Percentiles rank a stretch among this genome's conserved stretches.
Conservation (phyloP, 2,888 invertebrate species). For the Leptogaster cylindrica region DNA sequence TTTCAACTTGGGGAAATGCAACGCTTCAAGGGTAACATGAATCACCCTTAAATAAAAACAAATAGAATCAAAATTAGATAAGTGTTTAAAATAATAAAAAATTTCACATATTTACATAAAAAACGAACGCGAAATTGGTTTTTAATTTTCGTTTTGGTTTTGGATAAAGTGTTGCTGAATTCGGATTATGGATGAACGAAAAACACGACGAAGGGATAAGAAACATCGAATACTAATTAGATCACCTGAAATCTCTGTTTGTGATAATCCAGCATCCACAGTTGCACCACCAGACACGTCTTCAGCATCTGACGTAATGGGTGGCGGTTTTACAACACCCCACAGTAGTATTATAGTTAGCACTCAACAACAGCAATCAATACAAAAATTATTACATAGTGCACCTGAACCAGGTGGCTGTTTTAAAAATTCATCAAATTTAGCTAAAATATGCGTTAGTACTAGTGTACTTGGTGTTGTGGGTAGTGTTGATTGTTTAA, state of each 20-base stretch:
- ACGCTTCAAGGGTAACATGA: slow-evolving; percentile 43
- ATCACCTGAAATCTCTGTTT: slow-evolving; percentile 49
- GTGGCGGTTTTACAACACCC: slow-evolving; percentile 51
- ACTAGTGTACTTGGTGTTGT: not conserved
- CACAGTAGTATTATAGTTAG: slow-evolving; percentile 35
- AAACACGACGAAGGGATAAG: slow-evolving; percentile 26
- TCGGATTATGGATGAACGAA: slow-evolving; percentile 41
- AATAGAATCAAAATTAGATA: slow-evolving; percentile 24
- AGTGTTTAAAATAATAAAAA: slow-evolving; percentile 20
- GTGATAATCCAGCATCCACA: slow-evolving; percentile 48
- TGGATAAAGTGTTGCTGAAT: slow-evolving; percentile 25
- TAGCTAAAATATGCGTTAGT: not conserved
- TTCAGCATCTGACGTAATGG: slow-evolving; percentile 56
- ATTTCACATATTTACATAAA: too few species aligned
- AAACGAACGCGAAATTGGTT: too few species aligned
- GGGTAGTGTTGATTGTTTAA: slow-evolving; percentile 22
- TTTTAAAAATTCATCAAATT: not conserved
- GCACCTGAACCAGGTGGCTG: slow-evolving; percentile 22
- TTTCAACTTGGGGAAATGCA: slow-evolving; percentile 40
- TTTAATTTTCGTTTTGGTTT: too few species aligned
- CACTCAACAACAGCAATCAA: slow-evolving; percentile 21
- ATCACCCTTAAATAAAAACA: slow-evolving; percentile 3
- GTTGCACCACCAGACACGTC: slow-evolving; percentile 44
- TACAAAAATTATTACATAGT: not conserved
- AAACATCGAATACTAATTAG: slow-evolving; percentile 45